Percentiles rank a stretch among this genome's conserved stretches.
Evolutionary conservation across 23 tunicate species (phyloP).

Genomic region (Halocynthia aurantium): DNA sequence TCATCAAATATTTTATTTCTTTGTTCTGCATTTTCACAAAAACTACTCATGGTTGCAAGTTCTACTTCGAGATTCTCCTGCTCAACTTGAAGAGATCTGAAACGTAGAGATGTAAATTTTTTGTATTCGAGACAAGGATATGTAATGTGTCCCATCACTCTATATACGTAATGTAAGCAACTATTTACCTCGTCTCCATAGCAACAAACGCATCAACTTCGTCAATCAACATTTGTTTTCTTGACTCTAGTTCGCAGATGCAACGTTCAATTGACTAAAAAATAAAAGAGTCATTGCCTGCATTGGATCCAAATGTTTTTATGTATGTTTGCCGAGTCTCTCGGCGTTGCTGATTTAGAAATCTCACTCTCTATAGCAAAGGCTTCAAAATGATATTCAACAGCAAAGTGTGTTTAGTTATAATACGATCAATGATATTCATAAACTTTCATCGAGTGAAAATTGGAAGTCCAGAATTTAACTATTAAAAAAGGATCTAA

Average conservation of each 20-base stretch:
- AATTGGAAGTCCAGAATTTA: too few relatives aligned
- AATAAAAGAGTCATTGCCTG: neutral
- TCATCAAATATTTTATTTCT: slow-evolving; percentile 17
- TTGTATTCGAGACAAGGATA: neutral
- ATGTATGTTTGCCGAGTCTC: neutral
- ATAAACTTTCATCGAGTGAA: too few relatives aligned
- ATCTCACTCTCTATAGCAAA: neutral
- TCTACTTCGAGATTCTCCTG: slow-evolving; percentile 39
- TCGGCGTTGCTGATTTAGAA: too few relatives aligned
- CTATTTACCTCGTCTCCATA: slow-evolving; percentile 21
- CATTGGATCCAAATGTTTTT: neutral
- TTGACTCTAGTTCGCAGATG: slow-evolving; percentile 18
- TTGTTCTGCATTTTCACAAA: slow-evolving; percentile 31
- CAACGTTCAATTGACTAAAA: slow-evolving; percentile 36
- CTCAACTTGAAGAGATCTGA: slow-evolving; percentile 31
- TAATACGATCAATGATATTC: too few relatives aligned
- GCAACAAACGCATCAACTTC: slow-evolving; percentile 36
- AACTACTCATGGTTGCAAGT: slow-evolving; percentile 34
- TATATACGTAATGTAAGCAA: neutral
- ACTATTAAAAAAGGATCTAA: too few relatives aligned
- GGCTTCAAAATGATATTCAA: too few relatives aligned
- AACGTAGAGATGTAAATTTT: neutral
- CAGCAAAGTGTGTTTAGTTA: too few relatives aligned
- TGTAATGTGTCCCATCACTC: neutral
- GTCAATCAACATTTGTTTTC: slow-evolving; percentile 26